A percentile compares a stretch with the other conserved stretches of the same genome.
Evolutionary conservation across 2,113 vertebrate genomes (phyloP).

Genomic region (Mesoclemmys tuberculata): DNA sequence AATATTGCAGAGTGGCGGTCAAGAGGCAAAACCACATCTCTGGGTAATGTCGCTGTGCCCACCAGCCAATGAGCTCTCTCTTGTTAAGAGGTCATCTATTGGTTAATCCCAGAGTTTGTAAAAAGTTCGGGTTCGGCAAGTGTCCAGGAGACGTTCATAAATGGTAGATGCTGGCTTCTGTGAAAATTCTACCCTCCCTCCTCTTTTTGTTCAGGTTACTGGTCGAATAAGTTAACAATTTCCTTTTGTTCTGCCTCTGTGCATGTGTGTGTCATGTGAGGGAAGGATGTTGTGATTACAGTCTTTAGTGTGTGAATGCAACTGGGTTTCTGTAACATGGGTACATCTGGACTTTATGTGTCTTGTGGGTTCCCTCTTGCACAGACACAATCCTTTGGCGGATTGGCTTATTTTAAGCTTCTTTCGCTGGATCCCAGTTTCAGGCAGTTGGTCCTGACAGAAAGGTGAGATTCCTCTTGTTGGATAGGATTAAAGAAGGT

Average conservation of each 20-base stretch:
- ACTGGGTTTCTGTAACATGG: too few relatives aligned
- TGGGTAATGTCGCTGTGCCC: background rate
- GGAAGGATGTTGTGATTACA: background rate
- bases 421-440: background rate
- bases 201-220: background rate
- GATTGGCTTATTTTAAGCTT: background rate
- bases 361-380: too few relatives aligned
- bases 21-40: background rate
- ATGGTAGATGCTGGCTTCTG: background rate
- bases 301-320: fast-evolving
- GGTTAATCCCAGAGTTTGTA: background rate
- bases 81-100: fast-evolving
- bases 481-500: background rate
- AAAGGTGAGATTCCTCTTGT: background rate
- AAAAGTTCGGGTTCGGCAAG: background rate
- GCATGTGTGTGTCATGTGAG: background rate
- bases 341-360: too few relatives aligned
- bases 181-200: background rate
- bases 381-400: background rate
- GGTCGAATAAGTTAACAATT: background rate
- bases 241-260: background rate
- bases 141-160: background rate
- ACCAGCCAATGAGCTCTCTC: background rate
- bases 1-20: background rate
- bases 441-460: background rate